A percentile compares a stretch with the other conserved stretches of the same genome.
Evolutionary conservation across 53 echinoderm and acorn worm species (phyloP).

Genomic region (Echinarachnius parma): DNA sequence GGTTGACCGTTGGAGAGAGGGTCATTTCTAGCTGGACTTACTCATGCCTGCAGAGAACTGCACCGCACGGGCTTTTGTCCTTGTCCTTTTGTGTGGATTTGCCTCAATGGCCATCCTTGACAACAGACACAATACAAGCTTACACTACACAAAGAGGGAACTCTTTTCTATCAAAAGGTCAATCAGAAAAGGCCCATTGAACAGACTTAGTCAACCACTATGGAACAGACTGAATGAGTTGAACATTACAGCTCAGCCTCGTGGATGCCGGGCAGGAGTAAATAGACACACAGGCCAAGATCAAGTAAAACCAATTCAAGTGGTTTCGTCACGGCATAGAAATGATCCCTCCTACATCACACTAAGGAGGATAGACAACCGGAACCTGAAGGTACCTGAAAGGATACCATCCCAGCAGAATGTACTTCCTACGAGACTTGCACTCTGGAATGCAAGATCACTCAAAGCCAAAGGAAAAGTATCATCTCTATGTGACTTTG

Average conservation of each 20-base stretch:
- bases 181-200: constrained; percentile 3
- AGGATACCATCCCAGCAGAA: neutral
- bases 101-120: neutral
- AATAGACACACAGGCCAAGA: neutral
- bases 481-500: neutral
- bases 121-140: neutral
- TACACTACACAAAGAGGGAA: constrained; percentile 6
- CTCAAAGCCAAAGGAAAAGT: constrained; percentile 9
- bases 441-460: constrained; percentile 17
- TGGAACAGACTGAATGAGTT: neutral
- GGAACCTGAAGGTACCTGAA: neutral
- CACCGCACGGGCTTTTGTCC: neutral
- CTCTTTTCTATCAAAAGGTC: constrained; percentile 14
- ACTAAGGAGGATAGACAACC: neutral
- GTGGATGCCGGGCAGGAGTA: neutral
- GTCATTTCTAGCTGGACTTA: constrained; percentile 10
- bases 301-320: neutral
- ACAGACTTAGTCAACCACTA: neutral
- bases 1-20: neutral
- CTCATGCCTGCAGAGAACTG: neutral
- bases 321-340: neutral
- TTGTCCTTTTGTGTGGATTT: neutral
- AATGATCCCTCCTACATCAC: neutral
- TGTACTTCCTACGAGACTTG: constrained; percentile 1
- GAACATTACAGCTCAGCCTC: neutral